These are phyloP conservation scores for Cromileptes altivelis DNA, from an alignment of 2,113 vertebrate genomes.

Conservation along the genomic window DNA sequence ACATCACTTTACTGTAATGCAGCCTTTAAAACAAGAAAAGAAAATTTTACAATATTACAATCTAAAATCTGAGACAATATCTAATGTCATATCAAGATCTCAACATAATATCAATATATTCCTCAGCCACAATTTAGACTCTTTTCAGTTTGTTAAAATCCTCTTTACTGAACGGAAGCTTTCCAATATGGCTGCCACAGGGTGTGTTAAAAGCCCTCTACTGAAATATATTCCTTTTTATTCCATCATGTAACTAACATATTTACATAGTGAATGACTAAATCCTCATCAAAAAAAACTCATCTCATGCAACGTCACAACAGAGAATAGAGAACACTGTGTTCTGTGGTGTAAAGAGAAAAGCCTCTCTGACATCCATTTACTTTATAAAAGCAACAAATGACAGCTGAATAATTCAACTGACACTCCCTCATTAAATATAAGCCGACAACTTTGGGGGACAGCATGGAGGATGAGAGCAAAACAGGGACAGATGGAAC, in stretches of 20 bases:
- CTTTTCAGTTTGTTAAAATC: neutral
- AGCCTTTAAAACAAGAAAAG: too few species aligned
- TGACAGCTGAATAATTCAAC: slow-evolving; percentile 70
- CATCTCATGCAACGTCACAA: neutral
- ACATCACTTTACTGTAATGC: too few species aligned
- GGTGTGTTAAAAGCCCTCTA: neutral
- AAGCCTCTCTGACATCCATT: slow-evolving; percentile 55
- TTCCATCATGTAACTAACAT: slow-evolving; percentile 29
- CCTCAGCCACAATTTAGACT: too few species aligned
- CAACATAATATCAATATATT: too few species aligned
- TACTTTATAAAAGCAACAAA: slow-evolving; percentile 68
- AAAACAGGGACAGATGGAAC: slow-evolving; percentile 71
- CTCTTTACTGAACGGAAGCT: neutral
- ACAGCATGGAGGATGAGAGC: slow-evolving; percentile 50
- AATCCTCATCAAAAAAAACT: neutral
- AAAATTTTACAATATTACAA: too few species aligned
- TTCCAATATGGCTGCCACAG: neutral
- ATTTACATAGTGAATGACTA: slow-evolving; percentile 22
- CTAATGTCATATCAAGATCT: too few species aligned
- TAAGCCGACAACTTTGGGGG: slow-evolving; percentile 47
- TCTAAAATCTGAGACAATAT: too few species aligned
- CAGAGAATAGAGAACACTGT: slow-evolving; percentile 22
- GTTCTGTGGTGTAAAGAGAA: slow-evolving; percentile 21
- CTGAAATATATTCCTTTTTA: slow-evolving; percentile 9
- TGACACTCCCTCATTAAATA: slow-evolving; percentile 61